Percentiles rank a stretch among this genome's conserved stretches.
These are phyloP conservation scores for Rugalucina vietnamica DNA, from an alignment of 2,888 invertebrate species.

Conservation along the genomic window DNA sequence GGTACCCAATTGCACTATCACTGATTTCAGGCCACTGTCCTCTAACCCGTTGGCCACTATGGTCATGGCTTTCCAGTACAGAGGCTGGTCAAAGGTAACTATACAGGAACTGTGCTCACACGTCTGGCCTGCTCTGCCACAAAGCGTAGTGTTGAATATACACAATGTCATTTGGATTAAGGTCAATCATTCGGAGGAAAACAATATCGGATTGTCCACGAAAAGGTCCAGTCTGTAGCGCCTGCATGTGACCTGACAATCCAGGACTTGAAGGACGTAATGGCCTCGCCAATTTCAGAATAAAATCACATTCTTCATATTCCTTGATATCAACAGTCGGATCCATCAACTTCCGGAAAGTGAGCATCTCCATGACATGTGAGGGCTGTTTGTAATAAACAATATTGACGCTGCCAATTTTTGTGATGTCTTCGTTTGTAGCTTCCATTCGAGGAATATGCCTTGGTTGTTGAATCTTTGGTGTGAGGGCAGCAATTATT, in stretches of 20 bases:
- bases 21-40: conserved; percentile 28
- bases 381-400: conserved; percentile 12
- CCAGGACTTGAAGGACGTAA: conserved; percentile 34
- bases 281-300: conserved; percentile 33
- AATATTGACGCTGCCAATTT: conserved; percentile 27
- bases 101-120: conserved; percentile 34
- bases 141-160: conserved; percentile 49
- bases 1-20: conserved; percentile 49
- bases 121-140: conserved; percentile 9
- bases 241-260: conserved; percentile 69
- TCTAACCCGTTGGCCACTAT: not conserved
- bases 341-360: not conserved
- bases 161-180: conserved; percentile 60
- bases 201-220: conserved; percentile 59
- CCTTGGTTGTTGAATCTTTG: conserved; percentile 3
- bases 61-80: conserved; percentile 59
- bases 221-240: conserved; percentile 24
- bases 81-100: conserved; percentile 67
- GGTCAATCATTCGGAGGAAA: conserved; percentile 66
- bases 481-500: conserved; percentile 51
- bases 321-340: not conserved
- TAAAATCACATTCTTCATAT: no score
- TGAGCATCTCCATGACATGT: not conserved
- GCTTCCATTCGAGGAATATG: conserved; percentile 22
- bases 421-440: conserved; percentile 4